These are phyloP conservation scores for Lathamus discolor DNA, from an alignment of 2,113 vertebrate genomes.

Conservation along the genomic window DNA sequence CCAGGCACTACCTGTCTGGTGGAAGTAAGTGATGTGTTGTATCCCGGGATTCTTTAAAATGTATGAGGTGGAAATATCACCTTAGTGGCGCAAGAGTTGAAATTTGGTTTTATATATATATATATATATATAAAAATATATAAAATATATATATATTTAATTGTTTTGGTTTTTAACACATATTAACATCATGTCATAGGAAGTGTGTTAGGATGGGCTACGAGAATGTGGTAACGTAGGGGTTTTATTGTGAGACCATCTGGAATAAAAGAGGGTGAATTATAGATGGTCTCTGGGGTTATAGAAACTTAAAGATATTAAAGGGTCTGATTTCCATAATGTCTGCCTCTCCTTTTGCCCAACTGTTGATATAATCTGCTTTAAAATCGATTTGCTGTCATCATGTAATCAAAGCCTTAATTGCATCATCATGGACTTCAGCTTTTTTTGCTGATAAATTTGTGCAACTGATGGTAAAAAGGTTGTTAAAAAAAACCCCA, in stretches of 20 bases:
- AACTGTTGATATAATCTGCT: conserved; percentile 70
- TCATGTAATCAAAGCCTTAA: conserved; percentile 63
- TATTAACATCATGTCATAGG: not conserved
- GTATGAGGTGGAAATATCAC: not conserved
- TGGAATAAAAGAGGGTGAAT: conserved; percentile 61
- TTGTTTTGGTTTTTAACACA: not conserved
- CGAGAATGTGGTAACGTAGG: conserved; percentile 32
- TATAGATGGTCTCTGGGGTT: conserved; percentile 63
- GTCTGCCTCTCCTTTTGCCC: conserved; percentile 55
- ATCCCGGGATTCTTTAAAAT: not conserved
- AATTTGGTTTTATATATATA: not conserved
- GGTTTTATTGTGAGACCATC: conserved; percentile 34
- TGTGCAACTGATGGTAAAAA: not conserved
- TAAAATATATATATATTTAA: not conserved
- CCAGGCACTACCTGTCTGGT: conserved; percentile 2
- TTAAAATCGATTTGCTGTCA: conserved; percentile 68
- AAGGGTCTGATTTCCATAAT: conserved; percentile 67
- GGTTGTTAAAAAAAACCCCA: not conserved
- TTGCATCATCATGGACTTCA: conserved; percentile 67
- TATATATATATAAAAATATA: no score
- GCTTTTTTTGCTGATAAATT: conserved; percentile 45
- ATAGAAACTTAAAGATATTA: conserved; percentile 59
- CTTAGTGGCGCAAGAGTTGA: not conserved
- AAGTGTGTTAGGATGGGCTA: conserved; percentile 26
- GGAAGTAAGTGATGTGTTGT: not conserved